Base-by-base conservation (phyloP, 2,797 vertebrate genomes). In the Myoxocephalus aenaeus region DNA sequence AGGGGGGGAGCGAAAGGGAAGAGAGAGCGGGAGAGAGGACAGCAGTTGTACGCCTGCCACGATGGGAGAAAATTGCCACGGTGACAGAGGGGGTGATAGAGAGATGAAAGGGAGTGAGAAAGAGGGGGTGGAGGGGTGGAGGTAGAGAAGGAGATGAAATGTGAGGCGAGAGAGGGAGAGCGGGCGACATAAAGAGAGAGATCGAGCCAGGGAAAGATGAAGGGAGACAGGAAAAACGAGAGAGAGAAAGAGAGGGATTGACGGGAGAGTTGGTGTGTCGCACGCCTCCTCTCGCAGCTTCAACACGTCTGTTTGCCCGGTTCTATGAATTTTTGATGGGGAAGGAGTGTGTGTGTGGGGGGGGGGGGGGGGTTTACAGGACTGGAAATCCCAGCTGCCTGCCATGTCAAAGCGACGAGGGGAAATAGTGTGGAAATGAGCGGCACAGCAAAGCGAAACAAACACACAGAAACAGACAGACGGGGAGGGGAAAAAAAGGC, bases 311-410 rank as follows among this genome's bases (percentile, higher is more conserved):
- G 74, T 83, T 87, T 85, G 82, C 81, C 80, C 65, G 79, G 66
- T 82, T 91, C 87, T 87, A 90, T 93, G 91, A 91, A 92, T 93
- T 90, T 91, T 91, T 91, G 88, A 93, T 92, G 83, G n/a, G 62
- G 38, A n/a, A 7, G 11, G 11, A 13, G 7, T 14, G 40, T 42
- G 15, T 13, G 36, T 38, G 36, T 38, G 36, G 36, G 11, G 11
- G 11, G 7, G 36, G 34, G 20, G 80, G 88, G 80, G 18, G 46
- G 46, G 9, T n/a, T 89, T 91, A 89, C 29, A 73, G 81, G 87
- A 34, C 85, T 90, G 84, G 79, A 88, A 85, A 90, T 80, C 88
- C 86, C 85, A 72, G 83, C 81, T 87, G 87, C 76, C 86, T 89
- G 87, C 73, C 78, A 70, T 73, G 90, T 92, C 84, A 91, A 85